Conservation (phyloP, 2,888 invertebrate genomes). For the Iselma pallidipennis region DNA sequence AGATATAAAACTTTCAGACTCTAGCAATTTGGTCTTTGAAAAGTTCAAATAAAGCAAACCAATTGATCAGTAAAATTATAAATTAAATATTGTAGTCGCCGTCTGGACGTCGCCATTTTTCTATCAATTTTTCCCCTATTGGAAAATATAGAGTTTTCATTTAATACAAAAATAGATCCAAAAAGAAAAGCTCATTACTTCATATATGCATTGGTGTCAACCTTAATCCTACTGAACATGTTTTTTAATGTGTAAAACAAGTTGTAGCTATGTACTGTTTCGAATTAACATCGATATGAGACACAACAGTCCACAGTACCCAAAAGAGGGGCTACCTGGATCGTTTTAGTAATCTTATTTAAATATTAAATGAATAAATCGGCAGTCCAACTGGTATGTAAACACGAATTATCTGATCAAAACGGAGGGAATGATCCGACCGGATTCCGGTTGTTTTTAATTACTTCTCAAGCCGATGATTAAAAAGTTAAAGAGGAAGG, state of each 20-base stretch:
- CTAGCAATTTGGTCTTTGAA: slow-evolving; percentile 15
- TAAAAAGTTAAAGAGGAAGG: slow-evolving; percentile 28
- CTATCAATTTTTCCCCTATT: neutral
- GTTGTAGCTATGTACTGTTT: neutral
- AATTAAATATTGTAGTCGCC: slow-evolving; percentile 10
- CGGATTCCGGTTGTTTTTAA: slow-evolving; percentile 46
- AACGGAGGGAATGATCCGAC: slow-evolving; percentile 23
- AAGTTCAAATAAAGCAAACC: slow-evolving; percentile 23
- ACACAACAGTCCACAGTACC: neutral
- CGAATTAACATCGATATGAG: slow-evolving; percentile 19
- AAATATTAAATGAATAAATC: slow-evolving; percentile 39
- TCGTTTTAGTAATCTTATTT: slow-evolving; percentile 30
- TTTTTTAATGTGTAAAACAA: neutral
- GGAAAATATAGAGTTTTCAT: neutral
- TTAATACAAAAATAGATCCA: neutral
- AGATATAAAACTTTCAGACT: slow-evolving; percentile 14
- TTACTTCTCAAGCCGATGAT: slow-evolving; percentile 31
- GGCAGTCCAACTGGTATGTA: slow-evolving; percentile 31
- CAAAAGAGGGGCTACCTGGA: slow-evolving; percentile 16
- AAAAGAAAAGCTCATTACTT: neutral
- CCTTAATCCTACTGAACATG: neutral
- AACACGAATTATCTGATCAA: slow-evolving; percentile 31
- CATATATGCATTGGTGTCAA: neutral
- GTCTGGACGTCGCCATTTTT: slow-evolving; percentile 3
- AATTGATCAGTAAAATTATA: slow-evolving; percentile 10